Conservation (phyloP, 2,888 invertebrate genomes). For the Limnephilus rhombicus region DNA sequence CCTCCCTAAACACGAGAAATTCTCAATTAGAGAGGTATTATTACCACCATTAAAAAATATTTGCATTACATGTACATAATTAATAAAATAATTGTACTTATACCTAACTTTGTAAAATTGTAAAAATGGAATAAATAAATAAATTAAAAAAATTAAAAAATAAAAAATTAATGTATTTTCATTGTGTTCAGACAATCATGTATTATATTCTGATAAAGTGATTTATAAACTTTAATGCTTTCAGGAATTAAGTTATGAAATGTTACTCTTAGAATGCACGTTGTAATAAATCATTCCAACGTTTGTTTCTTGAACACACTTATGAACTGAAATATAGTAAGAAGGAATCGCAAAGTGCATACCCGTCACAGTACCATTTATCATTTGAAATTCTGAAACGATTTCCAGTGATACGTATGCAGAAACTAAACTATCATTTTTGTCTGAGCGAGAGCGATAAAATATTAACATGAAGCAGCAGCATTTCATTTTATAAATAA, state of each 20-base stretch:
- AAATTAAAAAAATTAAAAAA: no score
- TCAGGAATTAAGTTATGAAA: neutral
- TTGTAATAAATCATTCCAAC: conserved; percentile 23
- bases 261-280: neutral
- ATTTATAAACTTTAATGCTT: neutral
- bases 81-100: no score
- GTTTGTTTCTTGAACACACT: conserved; percentile 43
- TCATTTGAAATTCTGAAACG: conserved; percentile 18
- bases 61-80: no score
- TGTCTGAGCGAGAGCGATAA: neutral
- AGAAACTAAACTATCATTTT: neutral
- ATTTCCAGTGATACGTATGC: neutral
- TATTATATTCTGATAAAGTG: neutral
- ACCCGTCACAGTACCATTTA: conserved; percentile 11
- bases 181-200: no score
- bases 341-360: conserved; percentile 43
- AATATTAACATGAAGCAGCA: no score
- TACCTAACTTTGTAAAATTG: no score
- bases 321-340: conserved; percentile 38
- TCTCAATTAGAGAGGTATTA: no score
- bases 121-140: no score
- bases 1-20: no score
- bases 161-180: no score
- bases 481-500: no score
- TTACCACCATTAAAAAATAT: no score